Evolutionary conservation across 2,888 invertebrate species (phyloP), one percentile per base, ranked within the genome.

Genomic region (Euclidia mi): DNA sequence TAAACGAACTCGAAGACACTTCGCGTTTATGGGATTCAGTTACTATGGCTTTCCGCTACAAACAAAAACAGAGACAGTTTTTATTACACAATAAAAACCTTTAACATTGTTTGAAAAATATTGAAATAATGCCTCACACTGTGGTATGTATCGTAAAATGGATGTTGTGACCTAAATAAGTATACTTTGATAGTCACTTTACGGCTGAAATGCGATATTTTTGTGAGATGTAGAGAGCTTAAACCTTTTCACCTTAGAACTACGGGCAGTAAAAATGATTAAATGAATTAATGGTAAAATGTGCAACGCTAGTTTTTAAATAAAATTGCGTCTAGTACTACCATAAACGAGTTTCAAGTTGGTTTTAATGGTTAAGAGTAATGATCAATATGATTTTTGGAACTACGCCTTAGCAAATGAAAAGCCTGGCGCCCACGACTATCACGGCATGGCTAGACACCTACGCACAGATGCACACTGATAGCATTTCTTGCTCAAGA

Each of bases 81-180:
- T 67, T 72, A 70, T 70, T 53, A 56, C 44, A 53, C 18, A 45
- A 43, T 58, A 69, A 51, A 72, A 34, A 60, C 55, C 17, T 3
- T 6, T 48, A n/a, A 59, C 55, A 56, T 51, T 60, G 64, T 64
- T 58, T 45, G 35, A 46, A 51, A 55, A 34, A 44, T 60, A 60
- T 64, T 64, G 53, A 61, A 61, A 73, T 64, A 55, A 60, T 32
- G 7, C 12, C 2, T 40, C 52, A 55, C 58, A 53, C 53, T 46
- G 2, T 42, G 45, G 53, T 69, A 64, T 67, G 56, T 67, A 51
- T 58, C 73, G 37, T 72, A 73, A 72, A 71, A 57, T 14, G 28
- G 38, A 56, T 29, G 38, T 73, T 67, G 70, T 51, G 57, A 29
- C 51, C 51, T 11, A 61, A 68, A 71, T 58, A 58, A 60, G 70